Evolutionary conservation across 2,113 vertebrate species (phyloP).

Genomic region (Oxyruncus cristatus): DNA sequence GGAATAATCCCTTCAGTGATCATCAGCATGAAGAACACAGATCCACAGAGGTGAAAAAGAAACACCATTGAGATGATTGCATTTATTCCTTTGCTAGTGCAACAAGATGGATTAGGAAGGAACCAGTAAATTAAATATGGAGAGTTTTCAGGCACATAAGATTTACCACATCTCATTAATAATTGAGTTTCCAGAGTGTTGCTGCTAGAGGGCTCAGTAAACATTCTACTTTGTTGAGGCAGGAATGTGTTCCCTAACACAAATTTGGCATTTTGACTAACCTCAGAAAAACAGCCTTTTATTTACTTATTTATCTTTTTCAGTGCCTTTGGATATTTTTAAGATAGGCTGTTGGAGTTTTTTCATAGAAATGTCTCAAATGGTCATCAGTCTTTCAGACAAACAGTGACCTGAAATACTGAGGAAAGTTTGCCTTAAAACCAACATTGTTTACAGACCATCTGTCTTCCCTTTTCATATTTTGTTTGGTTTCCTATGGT

Average conservation of each 20-base stretch:
- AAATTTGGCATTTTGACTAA: background rate
- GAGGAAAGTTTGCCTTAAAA: background rate
- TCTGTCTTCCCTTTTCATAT: background rate
- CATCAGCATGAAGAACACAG: background rate
- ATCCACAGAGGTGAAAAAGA: background rate
- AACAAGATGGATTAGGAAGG: background rate
- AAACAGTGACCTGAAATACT: background rate
- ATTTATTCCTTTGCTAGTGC: background rate
- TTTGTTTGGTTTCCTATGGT: background rate
- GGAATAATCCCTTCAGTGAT: background rate
- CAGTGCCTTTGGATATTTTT: background rate
- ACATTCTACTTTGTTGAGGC: background rate
- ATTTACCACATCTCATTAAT: constrained; percentile 18
- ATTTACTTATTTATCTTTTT: background rate
- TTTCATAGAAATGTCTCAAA: background rate
- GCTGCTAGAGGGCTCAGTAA: background rate
- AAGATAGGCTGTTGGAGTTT: background rate
- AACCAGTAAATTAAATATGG: background rate
- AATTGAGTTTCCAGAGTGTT: background rate
- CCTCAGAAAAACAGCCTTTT: background rate
- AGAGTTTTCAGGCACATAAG: background rate
- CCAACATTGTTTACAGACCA: background rate
- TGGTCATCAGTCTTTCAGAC: background rate
- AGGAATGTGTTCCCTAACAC: background rate
- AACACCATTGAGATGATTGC: background rate